A percentile compares a stretch with the other conserved stretches of the same genome.
These are phyloP conservation scores for Gobionotothen gibberifrons DNA, from an alignment of 2,797 vertebrate species.

Conservation along the genomic window DNA sequence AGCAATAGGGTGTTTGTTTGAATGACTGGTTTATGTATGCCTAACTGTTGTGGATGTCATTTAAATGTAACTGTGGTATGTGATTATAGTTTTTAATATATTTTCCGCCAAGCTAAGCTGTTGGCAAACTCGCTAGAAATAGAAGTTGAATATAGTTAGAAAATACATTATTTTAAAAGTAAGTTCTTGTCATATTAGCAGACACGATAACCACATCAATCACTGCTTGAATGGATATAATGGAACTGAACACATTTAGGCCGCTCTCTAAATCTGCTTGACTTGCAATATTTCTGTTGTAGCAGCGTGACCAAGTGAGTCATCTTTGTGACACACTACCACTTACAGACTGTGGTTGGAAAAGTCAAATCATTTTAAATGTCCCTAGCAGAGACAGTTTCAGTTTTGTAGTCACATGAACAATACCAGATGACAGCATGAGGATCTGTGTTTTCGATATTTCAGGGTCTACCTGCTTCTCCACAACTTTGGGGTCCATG, in stretches of 20 bases:
- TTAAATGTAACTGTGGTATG: too few relatives aligned
- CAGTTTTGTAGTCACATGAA: neutral
- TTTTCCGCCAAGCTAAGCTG: neutral
- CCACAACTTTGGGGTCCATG: constrained; percentile 93
- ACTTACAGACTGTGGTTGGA: neutral
- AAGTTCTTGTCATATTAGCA: too few relatives aligned
- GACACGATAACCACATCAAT: neutral
- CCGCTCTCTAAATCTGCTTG: neutral
- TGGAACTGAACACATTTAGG: neutral
- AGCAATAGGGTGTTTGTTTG: too few relatives aligned
- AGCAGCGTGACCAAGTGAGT: neutral
- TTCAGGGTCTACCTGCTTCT: constrained; percentile 83
- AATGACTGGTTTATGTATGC: neutral
- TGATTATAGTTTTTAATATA: neutral
- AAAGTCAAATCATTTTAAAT: neutral
- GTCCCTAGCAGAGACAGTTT: neutral
- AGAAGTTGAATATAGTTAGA: too few relatives aligned
- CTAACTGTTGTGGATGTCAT: neutral
- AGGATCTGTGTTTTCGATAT: neutral
- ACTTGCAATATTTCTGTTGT: neutral
- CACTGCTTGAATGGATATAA: neutral
- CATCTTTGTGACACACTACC: constrained; percentile 11
- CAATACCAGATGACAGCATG: neutral
- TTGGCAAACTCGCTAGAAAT: neutral
- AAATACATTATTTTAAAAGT: too few relatives aligned